Evolutionary conservation across 2,797 vertebrate species (phyloP).

Genomic region (Gymnothorax javanicus): DNA sequence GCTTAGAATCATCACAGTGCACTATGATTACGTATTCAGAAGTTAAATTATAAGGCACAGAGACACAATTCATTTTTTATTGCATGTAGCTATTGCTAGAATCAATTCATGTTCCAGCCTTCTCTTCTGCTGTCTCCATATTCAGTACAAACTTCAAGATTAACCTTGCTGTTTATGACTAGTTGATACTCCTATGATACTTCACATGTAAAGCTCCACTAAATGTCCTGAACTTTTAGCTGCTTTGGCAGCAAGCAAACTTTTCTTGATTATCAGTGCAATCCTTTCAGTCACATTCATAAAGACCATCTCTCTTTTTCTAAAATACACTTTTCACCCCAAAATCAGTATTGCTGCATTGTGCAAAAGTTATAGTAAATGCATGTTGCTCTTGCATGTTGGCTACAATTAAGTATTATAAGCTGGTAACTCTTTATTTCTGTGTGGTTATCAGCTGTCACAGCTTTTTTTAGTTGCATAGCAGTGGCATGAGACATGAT

Average conservation of each 20-base stretch:
- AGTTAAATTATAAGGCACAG: conserved; percentile 4
- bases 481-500: too few species aligned
- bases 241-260: not conserved
- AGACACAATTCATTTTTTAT: not conserved
- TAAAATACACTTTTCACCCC: not conserved
- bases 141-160: not conserved
- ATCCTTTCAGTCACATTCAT: not conserved
- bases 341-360: not conserved
- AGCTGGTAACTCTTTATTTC: not conserved
- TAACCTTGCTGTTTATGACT: not conserved
- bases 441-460: not conserved
- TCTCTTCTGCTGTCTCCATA: too few species aligned
- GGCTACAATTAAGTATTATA: not conserved
- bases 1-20: not conserved
- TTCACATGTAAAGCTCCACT: not conserved
- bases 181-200: not conserved
- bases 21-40: not conserved
- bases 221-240: not conserved
- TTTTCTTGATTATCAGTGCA: not conserved
- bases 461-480: not conserved
- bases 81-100: not conserved
- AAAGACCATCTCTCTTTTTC: not conserved
- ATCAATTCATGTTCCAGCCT: too few species aligned
- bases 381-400: not conserved
- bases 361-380: not conserved